Conservation (phyloP, 2,113 vertebrate species). For the Nematolebias whitei region DNA sequence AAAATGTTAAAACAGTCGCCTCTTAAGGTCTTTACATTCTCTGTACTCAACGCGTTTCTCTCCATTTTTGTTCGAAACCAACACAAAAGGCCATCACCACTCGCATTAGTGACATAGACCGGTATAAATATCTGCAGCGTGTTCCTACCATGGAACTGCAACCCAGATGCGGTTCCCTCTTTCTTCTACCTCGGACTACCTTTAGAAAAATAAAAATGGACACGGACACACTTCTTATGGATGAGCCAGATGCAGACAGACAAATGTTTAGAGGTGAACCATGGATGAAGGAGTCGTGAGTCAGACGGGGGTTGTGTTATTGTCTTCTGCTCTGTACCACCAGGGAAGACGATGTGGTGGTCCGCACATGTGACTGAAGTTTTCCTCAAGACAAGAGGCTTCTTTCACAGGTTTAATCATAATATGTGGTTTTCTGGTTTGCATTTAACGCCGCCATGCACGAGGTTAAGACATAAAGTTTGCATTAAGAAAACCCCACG, state of each 20-base stretch:
- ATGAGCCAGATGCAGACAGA: constrained; percentile 38
- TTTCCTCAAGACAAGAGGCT: constrained; percentile 36
- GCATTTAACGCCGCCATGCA: constrained; percentile 32
- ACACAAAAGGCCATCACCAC: no score
- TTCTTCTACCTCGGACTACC: no score
- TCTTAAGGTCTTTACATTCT: no score
- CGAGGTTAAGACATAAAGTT: constrained; percentile 36
- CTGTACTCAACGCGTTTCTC: no score
- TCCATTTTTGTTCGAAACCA: no score
- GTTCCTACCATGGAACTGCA: no score
- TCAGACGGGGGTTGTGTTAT: constrained; percentile 63
- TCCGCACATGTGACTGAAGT: constrained; percentile 50
- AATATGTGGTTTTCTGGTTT: constrained; percentile 46
- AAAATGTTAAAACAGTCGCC: no score
- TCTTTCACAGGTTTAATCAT: constrained; percentile 13
- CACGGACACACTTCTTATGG: constrained; percentile 3
- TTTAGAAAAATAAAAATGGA: no score
- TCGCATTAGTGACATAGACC: no score
- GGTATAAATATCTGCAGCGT: no score
- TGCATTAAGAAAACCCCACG: constrained; percentile 18
- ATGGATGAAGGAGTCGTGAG: constrained; percentile 48
- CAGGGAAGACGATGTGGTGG: constrained; percentile 66
- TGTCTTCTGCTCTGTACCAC: constrained; percentile 59
- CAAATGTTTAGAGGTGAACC: constrained; percentile 63
- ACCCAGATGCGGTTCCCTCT: no score